Evolutionary conservation across 2,113 vertebrate genomes (phyloP), one percentile per base, ranked within the genome.

Genomic region (Aegithalos caudatus): DNA sequence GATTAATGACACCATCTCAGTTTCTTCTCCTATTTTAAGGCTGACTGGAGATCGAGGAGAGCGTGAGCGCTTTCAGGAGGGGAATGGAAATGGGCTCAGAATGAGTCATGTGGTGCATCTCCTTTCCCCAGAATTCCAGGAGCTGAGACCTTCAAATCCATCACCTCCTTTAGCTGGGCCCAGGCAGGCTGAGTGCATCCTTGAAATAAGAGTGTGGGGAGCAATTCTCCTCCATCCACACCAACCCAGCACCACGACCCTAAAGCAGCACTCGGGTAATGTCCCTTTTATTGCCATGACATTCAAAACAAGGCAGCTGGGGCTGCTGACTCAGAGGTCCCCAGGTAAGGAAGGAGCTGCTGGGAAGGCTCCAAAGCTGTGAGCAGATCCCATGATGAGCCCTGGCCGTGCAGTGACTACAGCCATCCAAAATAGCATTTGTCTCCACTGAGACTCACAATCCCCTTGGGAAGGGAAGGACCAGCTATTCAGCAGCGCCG

Each of bases 251-350:
- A 4, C 38, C 29, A 27, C 20, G 60, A 33, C 15, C 45, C 60
- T 0, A 2, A 72, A 53, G 51, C 22, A 20, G n/a, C 1, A 0
- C 48, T 53, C 23, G 21, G 44, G 12, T 50, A 27, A 83, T 48
- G 65, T n/a, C 62, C 74, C 33, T 66, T 58, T 82, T 50, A 65
- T 70, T 47, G 86, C 72, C 53, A n/a, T 0, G 0, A n/a, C 3
- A 23, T 86, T 62, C 64, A 35, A 47, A 96, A 79, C 0, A 70
- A 66, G 67, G 11, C 54, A 80, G 87, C 12, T 10, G 3, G 65
- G 57, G 82, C 87, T 6, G 25, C 95, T 94, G 94, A 87, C 54
- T 88, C 83, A 81, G 84, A 84, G 69, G 42, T 72, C 70, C 42
- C 42, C 87, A 81, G 88, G 93, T 81, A 37, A 64, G 86, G 88